Evolutionary conservation across 2,113 vertebrate genomes (phyloP), one percentile per base, ranked within the genome.

Genomic region (Columbina picui): DNA sequence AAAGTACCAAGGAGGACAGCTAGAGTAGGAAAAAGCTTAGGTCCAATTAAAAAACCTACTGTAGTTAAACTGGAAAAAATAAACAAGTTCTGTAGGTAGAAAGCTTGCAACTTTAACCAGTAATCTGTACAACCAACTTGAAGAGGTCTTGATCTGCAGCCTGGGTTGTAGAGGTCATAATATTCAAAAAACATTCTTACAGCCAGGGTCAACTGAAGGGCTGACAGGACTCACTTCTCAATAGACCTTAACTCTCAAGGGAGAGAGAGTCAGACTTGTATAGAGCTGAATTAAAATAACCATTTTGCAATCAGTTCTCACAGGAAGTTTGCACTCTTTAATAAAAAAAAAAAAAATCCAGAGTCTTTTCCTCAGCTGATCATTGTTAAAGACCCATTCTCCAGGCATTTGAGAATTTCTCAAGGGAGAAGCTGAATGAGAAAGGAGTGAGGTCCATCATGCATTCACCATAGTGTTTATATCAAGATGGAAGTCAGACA

Each of bases 171-270:
- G 49, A 91, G 76, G 56, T 87, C 68, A 78, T 8, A 34, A 61
- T 29, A 92, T 52, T 70, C 14, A 90, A 90, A 92, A 93, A 77
- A 52, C 59, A 90, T 55, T 92, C 88, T 65, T 61, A 27, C 30
- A 93, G 57, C 17, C 65, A 95, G 88, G 96, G 96, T 96, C 94
- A 96, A 1, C 79, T 27, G 20, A 84, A 93, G 76, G 93, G 76
- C 84, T 96, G 38, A 96, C 95, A 95, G 94, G 95, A 96, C 94
- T 97, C 96, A 94, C 94, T 97, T 95, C 95, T 96, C 95, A 97
- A 95, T 97, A 93, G 96, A 88, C 21, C 13, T 77, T 70, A 80
- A 81, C 36, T 86, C 94, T 90, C 95, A 59, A 43, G 67, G 83
- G 94, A 80, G 90, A 74, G 63, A 78, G 74, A 86, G 83, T n/a